These are phyloP conservation scores for Semibalanus balanoides DNA, from an alignment of 1,140 invertebrate genomes.

Conservation along the genomic window DNA sequence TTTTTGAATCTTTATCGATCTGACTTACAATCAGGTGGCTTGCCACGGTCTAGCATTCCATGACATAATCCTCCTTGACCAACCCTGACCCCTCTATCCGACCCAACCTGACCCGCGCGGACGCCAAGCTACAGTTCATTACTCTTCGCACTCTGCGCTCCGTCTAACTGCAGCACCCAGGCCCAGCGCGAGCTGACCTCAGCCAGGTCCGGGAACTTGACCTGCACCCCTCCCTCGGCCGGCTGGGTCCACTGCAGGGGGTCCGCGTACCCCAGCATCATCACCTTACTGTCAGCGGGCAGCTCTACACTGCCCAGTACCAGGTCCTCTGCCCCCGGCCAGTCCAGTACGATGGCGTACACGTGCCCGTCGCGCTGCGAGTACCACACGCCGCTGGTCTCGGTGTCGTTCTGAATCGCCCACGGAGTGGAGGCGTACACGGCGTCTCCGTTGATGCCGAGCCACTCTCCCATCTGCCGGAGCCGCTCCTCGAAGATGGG, in stretches of 20 bases:
- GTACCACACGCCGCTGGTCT: slow-evolving; percentile 40
- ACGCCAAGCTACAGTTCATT: background rate
- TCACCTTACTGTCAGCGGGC: slow-evolving; percentile 20
- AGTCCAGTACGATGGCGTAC: slow-evolving; percentile 30
- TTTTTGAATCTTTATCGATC: too few relatives aligned
- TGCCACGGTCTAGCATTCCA: too few relatives aligned
- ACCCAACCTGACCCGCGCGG: background rate
- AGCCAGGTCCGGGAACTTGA: slow-evolving; percentile 11
- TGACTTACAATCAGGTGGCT: too few relatives aligned
- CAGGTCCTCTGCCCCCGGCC: slow-evolving; percentile 26
- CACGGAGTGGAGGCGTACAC: slow-evolving; percentile 72
- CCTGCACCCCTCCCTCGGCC: background rate
- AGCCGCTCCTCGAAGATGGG: slow-evolving; percentile 84
- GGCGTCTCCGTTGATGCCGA: slow-evolving; percentile 70
- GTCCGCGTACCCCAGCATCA: slow-evolving; percentile 23
- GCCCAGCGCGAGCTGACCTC: slow-evolving; percentile 12
- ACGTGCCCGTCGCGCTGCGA: slow-evolving; percentile 23
- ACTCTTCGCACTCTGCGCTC: background rate
- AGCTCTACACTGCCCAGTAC: slow-evolving; percentile 24
- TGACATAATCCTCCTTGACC: too few relatives aligned
- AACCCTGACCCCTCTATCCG: background rate
- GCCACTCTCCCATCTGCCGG: slow-evolving; percentile 48
- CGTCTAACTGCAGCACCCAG: slow-evolving; percentile 11
- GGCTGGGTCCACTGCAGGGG: background rate
- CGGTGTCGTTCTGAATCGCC: slow-evolving; percentile 65